Base-by-base conservation (phyloP, 64 coral and sea anemone genomes). In the Actinia tenebrosa region DNA sequence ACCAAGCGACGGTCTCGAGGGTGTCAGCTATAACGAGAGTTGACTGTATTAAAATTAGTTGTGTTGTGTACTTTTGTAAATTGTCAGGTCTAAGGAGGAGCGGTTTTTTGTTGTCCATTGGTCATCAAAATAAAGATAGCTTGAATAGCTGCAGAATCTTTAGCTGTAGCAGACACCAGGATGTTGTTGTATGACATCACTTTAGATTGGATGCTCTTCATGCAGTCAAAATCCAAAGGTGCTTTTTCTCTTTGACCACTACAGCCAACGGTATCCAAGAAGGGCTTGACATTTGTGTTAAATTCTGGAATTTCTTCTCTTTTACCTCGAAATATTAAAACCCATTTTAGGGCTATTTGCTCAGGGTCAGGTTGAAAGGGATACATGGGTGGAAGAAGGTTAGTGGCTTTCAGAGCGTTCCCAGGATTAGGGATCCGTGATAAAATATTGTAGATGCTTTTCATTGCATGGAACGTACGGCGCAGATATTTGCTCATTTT, bases 401-500 rank as follows among this genome's bases (percentile, higher is more conserved):
- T 47, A 47, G 85, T 64, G 50, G 85, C 44, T 44, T 75, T 87
- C 10, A 87, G 64, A 75, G 85, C 85, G 45, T 87, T 87, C 47
- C 27, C 61, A 20, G 85, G 85, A 16, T 71, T 75, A 87, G 63
- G 85, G 45, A 43, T 4, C 63, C 85, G 72, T 20, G 85, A 62
- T 89, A 82, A 81, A 5, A 81, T 89, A 60, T 62, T 81, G 56
- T 64, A 81, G 22, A 89, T 82, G 60, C n/a, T 77, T 84, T 90
- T 82, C 85, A 91, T 87, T 7, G 89, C 84, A 53, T 87, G 15
- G 42, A 91, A 91, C 18, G 66, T 91, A 10, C 89, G 84, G 23
- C 7, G 45, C 56, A 91, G 75, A 61, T 91, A 91, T 79, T 91
- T 91, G 78, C 89, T 87, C 84, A 87, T 91, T 52, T 86, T 91